Evolutionary conservation across 2,113 vertebrate genomes (phyloP).

Genomic region (Mungos mungo): DNA sequence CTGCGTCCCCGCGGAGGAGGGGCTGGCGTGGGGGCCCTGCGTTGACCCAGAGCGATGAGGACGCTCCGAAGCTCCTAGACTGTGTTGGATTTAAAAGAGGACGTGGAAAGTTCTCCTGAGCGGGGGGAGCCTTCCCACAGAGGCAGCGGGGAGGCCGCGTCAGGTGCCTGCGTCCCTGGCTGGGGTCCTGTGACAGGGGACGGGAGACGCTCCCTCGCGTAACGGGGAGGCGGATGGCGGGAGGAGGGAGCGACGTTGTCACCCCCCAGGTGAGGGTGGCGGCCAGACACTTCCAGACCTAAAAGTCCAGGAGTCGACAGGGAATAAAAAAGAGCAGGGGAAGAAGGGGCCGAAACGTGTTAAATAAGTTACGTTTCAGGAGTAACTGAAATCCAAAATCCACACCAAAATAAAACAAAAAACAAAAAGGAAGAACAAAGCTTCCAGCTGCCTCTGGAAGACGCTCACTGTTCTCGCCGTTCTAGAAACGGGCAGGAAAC

Average conservation of each 20-base stretch:
- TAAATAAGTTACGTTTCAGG: neutral
- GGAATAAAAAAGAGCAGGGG: neutral
- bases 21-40: neutral
- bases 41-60: neutral
- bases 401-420: neutral
- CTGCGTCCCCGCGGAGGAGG: neutral
- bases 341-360: neutral
- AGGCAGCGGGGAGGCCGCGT: fast-evolving
- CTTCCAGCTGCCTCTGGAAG: neutral
- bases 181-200: neutral
- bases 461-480: neutral
- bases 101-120: neutral
- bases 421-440: fast-evolving
- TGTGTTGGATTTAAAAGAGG: no score
- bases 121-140: fast-evolving
- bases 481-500: neutral
- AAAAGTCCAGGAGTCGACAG: neutral
- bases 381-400: neutral
- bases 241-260: neutral
- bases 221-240: no score
- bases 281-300: neutral
- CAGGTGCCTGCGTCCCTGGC: fast-evolving
- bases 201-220: neutral
- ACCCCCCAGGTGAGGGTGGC: fast-evolving
- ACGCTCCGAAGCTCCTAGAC: neutral